Evolutionary conservation across 2,797 vertebrate species (phyloP), one percentile per base, ranked within the genome.

Genomic region (Xenopus petersii): DNA sequence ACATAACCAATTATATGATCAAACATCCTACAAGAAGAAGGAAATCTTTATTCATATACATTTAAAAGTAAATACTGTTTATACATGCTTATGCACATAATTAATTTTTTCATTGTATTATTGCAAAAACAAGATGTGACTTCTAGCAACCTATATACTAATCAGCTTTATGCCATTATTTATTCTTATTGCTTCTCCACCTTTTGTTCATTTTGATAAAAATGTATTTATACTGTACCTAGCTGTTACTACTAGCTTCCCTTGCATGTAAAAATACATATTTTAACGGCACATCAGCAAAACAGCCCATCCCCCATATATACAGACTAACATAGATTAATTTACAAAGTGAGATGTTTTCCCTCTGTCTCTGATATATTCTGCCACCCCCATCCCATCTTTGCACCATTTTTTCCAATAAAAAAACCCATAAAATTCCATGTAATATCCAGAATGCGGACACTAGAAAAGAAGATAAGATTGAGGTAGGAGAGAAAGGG

Each of bases 341-440:
- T 60, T 47, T 46, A 60, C 68, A 60, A 42, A 60, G 46, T 70
- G 16, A 69, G 55, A 58, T 21, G 16, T 69, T 10, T 55, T 51
- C 42, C 11, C 33, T 7, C 16, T 42, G 11, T 46, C 16, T 56
- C 15, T 0, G 7, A 16, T 16, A n/a, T 56, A 56, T 56, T 56
- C 54, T 56, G 1, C 54, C 54, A 17, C 7, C 55, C 12, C 55
- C 56, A 11, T 48, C 16, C 46, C 24, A 56, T 24, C 66, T 36
- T 51, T 59, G 30, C 33, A 9, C 26, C 48, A 55, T 17, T 15
- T 33, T 15, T 68, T 21, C 26, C 26, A 0, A 5, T 15, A 24
- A 1, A 59, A 58, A 15, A 30, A 58, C 26, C 2, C 26, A 58
- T 46, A 15, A 51, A 42, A 59, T 17, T 69, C 15, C 66, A 24